Conservation (phyloP, 2,888 invertebrate species). For the Aporophyla lueneburgensis region DNA sequence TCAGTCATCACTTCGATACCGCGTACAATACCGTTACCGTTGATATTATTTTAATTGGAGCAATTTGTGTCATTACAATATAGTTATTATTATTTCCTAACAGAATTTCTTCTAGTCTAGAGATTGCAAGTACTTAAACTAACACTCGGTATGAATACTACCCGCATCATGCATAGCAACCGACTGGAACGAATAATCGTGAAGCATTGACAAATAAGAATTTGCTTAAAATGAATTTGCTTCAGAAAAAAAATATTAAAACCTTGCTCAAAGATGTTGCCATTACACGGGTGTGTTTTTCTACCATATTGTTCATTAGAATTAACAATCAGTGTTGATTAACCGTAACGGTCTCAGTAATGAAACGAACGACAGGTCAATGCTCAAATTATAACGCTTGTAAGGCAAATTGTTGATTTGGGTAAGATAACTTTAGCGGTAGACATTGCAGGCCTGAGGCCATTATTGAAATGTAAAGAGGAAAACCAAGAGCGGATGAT, state of each 20-base stretch:
- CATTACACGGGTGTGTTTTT: slow-evolving; percentile 27
- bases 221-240: slow-evolving; percentile 8
- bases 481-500: neutral
- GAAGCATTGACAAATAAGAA: slow-evolving; percentile 27
- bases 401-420: neutral
- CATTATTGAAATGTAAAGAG: neutral
- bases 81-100: slow-evolving; percentile 49
- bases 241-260: neutral
- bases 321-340: slow-evolving; percentile 10
- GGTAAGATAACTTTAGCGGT: neutral
- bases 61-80: slow-evolving; percentile 41
- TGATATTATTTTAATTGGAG: slow-evolving; percentile 62
- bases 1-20: slow-evolving; percentile 12
- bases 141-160: neutral
- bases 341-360: slow-evolving; percentile 6
- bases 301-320: neutral
- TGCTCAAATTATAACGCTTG: neutral
- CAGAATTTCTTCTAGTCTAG: slow-evolving; percentile 11
- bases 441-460: neutral
- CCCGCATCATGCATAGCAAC: slow-evolving; percentile 23
- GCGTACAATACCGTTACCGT: slow-evolving; percentile 28
- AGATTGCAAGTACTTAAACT: slow-evolving; percentile 24
- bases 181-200: slow-evolving; percentile 25
- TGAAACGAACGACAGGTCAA: neutral
- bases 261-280: neutral